A percentile compares a stretch with the other conserved stretches of the same genome.
Conservation (phyloP, 2,888 invertebrate species). For the Lasioglossum marginatum region DNA sequence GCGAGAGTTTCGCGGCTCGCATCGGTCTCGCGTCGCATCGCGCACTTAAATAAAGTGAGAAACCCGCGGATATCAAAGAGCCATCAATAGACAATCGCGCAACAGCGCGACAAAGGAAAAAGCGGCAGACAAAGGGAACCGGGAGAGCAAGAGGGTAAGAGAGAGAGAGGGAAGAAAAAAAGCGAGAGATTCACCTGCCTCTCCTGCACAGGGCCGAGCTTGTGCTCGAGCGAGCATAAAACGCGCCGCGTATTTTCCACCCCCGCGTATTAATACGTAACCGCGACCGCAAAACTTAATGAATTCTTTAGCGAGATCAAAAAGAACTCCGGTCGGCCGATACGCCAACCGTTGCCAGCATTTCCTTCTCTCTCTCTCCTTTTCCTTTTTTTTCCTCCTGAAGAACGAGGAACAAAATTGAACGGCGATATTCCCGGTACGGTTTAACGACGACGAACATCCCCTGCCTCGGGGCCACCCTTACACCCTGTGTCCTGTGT, state of each 20-base stretch:
- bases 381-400: constrained; percentile 26
- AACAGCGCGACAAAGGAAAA: constrained; percentile 57
- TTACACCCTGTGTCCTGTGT: constrained; percentile 64
- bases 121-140: constrained; percentile 61
- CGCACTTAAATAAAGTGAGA: constrained; percentile 45
- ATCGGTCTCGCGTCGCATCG: constrained; percentile 10
- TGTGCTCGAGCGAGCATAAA: constrained; percentile 78
- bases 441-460: constrained; percentile 78
- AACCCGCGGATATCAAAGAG: constrained; percentile 62
- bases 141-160: constrained; percentile 1
- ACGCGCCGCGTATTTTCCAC: constrained; percentile 79
- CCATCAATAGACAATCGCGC: constrained; percentile 68
- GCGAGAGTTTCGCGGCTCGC: constrained; percentile 6
- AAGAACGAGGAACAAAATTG: constrained; percentile 74
- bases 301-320: constrained; percentile 84
- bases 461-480: constrained; percentile 49
- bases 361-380: constrained; percentile 7
- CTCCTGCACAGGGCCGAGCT: constrained; percentile 52
- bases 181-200: constrained; percentile 68
- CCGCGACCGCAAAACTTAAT: constrained; percentile 83
- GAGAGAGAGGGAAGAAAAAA: constrained; percentile 16
- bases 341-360: constrained; percentile 55
- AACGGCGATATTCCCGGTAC: constrained; percentile 81
- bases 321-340: constrained; percentile 77
- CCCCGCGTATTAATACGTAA: constrained; percentile 83